Percentiles rank a stretch among this genome's conserved stretches.
phyloP scores from a whole-genome alignment of 2,888 invertebrate species.

The Marasmarcha lunaedactyla region DNA sequence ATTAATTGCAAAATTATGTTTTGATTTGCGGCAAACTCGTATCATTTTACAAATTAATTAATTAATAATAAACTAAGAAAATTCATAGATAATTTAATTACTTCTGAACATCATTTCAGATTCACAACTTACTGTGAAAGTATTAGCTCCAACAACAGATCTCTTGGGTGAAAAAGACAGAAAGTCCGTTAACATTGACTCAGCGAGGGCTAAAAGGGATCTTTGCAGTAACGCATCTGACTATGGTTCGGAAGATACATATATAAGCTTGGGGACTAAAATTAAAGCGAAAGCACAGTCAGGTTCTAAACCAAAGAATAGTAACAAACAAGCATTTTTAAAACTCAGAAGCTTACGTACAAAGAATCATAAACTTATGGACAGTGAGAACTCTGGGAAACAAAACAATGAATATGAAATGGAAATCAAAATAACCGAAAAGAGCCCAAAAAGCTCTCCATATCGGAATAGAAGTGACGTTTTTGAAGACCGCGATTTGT shows the following conservation, averaged over 20 bases:
- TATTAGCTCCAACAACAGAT: conserved; percentile 49
- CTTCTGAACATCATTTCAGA: conserved; percentile 22
- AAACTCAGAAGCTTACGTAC: conserved; percentile 46
- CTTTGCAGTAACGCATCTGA: conserved; percentile 57
- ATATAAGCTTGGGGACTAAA: conserved; percentile 59
- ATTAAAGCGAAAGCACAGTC: conserved; percentile 63
- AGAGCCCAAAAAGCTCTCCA: conserved; percentile 28
- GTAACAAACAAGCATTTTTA: conserved; percentile 35
- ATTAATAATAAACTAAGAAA: no score
- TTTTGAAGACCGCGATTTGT: conserved; percentile 25
- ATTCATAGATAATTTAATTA: no score
- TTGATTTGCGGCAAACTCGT: no score
- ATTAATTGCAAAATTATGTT: no score
- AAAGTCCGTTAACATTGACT: conserved; percentile 23
- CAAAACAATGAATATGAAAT: conserved; percentile 36
- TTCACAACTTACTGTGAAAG: conserved; percentile 34
- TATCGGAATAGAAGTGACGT: conserved; percentile 29
- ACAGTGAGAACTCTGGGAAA: conserved; percentile 27
- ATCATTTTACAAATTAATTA: no score
- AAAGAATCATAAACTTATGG: conserved; percentile 38
- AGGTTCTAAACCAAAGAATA: conserved; percentile 35
- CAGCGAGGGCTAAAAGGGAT: conserved; percentile 30
- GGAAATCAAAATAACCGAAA: conserved; percentile 50
- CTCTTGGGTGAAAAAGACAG: conserved; percentile 28
- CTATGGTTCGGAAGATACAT: conserved; percentile 62